Conservation (phyloP, 2,113 vertebrate genomes). For the Odocoileus hemionus region DNA sequence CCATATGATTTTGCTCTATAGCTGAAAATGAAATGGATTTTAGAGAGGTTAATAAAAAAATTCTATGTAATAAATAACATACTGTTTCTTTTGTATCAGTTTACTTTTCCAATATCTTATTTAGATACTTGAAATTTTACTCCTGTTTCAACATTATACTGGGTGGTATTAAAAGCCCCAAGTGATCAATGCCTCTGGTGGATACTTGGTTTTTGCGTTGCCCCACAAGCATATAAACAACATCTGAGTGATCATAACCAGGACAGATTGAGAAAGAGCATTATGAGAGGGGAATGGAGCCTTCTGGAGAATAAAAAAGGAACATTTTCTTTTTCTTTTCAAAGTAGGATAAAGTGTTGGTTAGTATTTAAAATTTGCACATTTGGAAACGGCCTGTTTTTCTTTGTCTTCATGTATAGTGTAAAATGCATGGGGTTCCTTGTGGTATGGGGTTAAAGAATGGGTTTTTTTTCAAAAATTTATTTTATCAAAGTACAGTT, state of each 20-base stretch:
- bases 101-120: background rate
- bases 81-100: background rate
- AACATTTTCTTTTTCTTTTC: background rate
- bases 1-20: background rate
- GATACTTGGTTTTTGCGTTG: background rate
- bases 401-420: background rate
- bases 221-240: background rate
- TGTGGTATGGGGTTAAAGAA: background rate
- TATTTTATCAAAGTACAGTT: background rate
- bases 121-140: background rate
- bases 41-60: conserved; percentile 15
- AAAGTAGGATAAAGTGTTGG: background rate
- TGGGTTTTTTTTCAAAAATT: background rate
- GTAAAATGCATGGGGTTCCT: background rate
- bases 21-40: background rate
- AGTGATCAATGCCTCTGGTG: background rate
- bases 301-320: background rate
- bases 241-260: background rate
- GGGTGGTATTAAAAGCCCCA: background rate
- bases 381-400: background rate
- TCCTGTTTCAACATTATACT: conserved; percentile 51
- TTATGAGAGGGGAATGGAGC: background rate
- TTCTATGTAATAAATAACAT: background rate
- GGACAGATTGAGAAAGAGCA: background rate
- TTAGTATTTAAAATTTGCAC: background rate